A percentile compares a stretch with the other conserved stretches of the same genome.
phyloP scores from a whole-genome alignment of 2,888 invertebrate genomes.

The Teleogryllus oceanicus region DNA sequence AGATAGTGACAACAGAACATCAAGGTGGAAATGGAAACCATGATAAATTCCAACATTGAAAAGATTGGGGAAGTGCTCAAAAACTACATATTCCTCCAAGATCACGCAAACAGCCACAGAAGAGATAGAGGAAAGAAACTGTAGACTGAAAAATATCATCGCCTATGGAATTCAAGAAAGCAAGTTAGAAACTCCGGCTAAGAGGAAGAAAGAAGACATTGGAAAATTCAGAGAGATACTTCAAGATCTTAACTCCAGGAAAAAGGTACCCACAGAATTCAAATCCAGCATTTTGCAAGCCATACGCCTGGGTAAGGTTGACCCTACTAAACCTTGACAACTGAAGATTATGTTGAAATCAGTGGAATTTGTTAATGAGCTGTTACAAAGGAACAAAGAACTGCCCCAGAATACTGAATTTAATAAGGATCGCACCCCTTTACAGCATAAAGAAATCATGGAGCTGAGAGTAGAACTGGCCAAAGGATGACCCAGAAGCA shows the following conservation, averaged over 20 bases:
- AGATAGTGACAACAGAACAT: not conserved
- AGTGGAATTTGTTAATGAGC: no score
- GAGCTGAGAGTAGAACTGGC: not conserved
- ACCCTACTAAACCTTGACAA: no score
- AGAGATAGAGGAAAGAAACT: not conserved
- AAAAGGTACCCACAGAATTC: not conserved
- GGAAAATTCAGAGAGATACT: not conserved
- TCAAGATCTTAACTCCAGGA: not conserved
- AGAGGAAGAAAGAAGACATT: not conserved
- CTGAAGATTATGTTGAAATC: no score
- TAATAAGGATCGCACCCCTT: not conserved
- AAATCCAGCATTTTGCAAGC: no score
- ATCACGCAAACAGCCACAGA: not conserved
- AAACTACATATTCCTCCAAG: not conserved
- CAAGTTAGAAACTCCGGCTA: not conserved
- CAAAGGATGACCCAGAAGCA: not conserved
- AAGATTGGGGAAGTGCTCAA: not conserved
- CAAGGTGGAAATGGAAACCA: not conserved
- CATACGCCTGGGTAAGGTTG: no score
- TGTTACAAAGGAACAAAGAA: no score
- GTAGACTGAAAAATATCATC: not conserved
- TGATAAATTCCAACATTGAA: not conserved
- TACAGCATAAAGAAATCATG: not conserved
- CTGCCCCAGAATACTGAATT: no score
- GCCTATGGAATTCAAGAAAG: not conserved